Evolutionary conservation across 2,797 vertebrate species (phyloP).

Genomic region (Pangasius krempfi): DNA sequence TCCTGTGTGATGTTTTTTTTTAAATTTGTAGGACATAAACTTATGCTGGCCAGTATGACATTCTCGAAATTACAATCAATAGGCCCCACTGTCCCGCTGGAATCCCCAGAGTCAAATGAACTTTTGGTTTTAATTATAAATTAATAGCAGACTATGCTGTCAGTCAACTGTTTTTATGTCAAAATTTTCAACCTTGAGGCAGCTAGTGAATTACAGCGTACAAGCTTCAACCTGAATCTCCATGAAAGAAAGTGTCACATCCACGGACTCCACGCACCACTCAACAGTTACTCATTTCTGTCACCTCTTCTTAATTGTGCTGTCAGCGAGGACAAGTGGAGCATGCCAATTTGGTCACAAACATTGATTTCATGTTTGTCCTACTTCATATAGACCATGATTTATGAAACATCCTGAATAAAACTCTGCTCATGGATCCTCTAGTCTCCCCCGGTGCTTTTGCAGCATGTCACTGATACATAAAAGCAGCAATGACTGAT

Average conservation of each 20-base stretch:
- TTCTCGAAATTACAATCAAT: constrained; percentile 48
- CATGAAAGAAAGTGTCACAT: constrained; percentile 36
- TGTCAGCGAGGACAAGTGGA: not conserved
- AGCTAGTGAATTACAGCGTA: constrained; percentile 31
- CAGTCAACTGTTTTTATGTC: constrained; percentile 40
- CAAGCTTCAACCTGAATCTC: constrained; percentile 27
- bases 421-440: not conserved
- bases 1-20: not conserved
- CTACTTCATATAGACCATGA: not conserved
- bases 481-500: constrained; percentile 17
- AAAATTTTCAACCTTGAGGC: constrained; percentile 35
- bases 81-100: constrained; percentile 15
- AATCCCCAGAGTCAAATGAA: constrained; percentile 31
- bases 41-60: constrained; percentile 44
- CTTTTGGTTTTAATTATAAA: constrained; percentile 38
- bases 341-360: not conserved
- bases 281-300: not conserved
- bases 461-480: constrained; percentile 17
- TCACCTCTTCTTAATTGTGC: not conserved
- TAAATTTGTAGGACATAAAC: constrained; percentile 30
- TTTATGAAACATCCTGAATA: not conserved
- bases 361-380: constrained; percentile 10
- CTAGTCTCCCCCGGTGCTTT: not conserved
- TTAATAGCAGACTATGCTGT: constrained; percentile 48
- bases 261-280: not conserved